These are phyloP conservation scores for Turritopsis dohrnii DNA, from an alignment of 30 jellyfish, hydroid and myxozoan species.

Conservation along the genomic window DNA sequence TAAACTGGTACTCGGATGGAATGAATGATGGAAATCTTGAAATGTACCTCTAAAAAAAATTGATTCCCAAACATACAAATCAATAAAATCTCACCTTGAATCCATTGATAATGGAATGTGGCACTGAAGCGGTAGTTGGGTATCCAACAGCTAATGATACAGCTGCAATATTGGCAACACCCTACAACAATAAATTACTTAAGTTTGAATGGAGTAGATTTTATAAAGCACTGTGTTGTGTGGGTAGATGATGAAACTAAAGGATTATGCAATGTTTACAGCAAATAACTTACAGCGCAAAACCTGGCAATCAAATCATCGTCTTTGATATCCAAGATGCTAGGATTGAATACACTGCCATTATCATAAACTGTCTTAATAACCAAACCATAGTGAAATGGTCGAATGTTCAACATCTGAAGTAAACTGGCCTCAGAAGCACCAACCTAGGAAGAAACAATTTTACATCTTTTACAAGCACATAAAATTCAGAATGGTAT, in stretches of 20 bases:
- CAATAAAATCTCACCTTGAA: slow-evolving; percentile 46
- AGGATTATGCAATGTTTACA: not conserved
- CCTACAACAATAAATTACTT: slow-evolving; percentile 32
- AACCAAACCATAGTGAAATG: slow-evolving; percentile 79
- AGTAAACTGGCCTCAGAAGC: slow-evolving; percentile 95
- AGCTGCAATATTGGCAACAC: slow-evolving; percentile 82
- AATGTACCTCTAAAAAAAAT: no score
- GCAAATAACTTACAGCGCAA: slow-evolving; percentile 54
- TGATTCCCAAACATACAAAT: not conserved
- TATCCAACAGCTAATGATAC: slow-evolving; percentile 84
- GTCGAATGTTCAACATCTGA: slow-evolving; percentile 85
- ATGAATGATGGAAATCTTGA: no score
- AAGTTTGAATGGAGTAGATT: no score
- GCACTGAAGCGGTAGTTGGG: slow-evolving; percentile 98
- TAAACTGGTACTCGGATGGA: not conserved
- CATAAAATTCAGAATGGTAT: not conserved
- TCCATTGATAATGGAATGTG: slow-evolving; percentile 86
- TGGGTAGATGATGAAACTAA: not conserved
- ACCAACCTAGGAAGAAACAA: slow-evolving; percentile 56
- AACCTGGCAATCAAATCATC: slow-evolving; percentile 59
- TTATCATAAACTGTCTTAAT: slow-evolving; percentile 70
- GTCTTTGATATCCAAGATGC: slow-evolving; percentile 72
- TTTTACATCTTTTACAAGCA: not conserved
- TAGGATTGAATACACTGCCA: slow-evolving; percentile 85
- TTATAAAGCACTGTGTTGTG: no score